A percentile compares a stretch with the other conserved stretches of the same genome.
Evolutionary conservation across 2,888 invertebrate species (phyloP).

Genomic region (Lasioglossum calceatum): DNA sequence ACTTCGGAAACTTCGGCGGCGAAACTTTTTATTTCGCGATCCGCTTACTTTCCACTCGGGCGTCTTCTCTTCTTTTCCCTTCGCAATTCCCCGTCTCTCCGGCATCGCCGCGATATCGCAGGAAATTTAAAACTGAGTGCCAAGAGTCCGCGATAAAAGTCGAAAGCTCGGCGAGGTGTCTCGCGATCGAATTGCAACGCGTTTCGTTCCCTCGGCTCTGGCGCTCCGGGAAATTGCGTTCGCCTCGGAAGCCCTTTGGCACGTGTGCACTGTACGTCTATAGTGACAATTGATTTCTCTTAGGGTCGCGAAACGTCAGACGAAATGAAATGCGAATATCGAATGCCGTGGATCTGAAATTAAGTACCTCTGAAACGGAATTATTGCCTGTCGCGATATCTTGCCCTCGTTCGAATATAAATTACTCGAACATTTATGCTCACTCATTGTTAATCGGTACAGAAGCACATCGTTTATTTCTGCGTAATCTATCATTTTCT

Average conservation of each 20-base stretch:
- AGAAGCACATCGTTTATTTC: no score
- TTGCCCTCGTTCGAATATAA: no score
- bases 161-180: conserved; percentile 65
- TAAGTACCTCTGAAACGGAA: not conserved
- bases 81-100: not conserved
- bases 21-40: conserved; percentile 58
- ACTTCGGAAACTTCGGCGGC: conserved; percentile 22
- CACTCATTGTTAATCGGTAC: no score
- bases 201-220: conserved; percentile 21
- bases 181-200: conserved; percentile 67
- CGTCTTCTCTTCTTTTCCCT: not conserved
- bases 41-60: conserved; percentile 43
- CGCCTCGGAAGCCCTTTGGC: conserved; percentile 17
- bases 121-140: conserved; percentile 71
- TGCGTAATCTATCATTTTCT: no score
- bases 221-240: conserved; percentile 60
- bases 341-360: not conserved
- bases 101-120: conserved; percentile 40
- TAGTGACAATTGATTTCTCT: conserved; percentile 11
- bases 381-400: not conserved
- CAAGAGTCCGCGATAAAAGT: conserved; percentile 63
- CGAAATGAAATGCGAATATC: not conserved
- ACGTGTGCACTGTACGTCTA: not conserved
- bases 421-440: no score
- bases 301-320: not conserved